A percentile compares a stretch with the other conserved stretches of the same genome.
These are phyloP conservation scores for Andricus curvator DNA, from an alignment of 2,888 invertebrate genomes.

Conservation along the genomic window DNA sequence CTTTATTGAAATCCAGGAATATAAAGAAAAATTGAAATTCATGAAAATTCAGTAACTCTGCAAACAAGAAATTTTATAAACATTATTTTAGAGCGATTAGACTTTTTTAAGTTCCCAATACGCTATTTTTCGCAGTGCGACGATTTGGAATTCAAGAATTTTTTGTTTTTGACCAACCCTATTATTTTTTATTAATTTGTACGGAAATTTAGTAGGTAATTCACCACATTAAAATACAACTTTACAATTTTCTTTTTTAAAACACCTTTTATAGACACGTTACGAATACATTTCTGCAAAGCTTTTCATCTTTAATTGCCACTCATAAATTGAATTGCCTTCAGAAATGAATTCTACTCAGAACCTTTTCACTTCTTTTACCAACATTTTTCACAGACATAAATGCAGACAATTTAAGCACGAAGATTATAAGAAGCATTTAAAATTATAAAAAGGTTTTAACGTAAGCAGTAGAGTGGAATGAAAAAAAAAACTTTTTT, in stretches of 20 bases:
- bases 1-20: too few relatives aligned
- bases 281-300: not conserved
- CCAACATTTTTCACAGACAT: slow-evolving; percentile 3
- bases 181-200: not conserved
- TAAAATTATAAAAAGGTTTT: slow-evolving; percentile 14
- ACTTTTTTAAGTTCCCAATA: too few relatives aligned
- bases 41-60: too few relatives aligned
- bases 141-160: too few relatives aligned
- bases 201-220: not conserved
- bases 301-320: not conserved
- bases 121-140: too few relatives aligned
- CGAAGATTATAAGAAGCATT: slow-evolving; percentile 78
- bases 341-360: not conserved
- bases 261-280: not conserved
- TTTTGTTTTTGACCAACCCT: too few relatives aligned
- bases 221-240: not conserved
- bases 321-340: slow-evolving; percentile 17
- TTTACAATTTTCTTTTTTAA: not conserved
- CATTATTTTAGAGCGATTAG: too few relatives aligned
- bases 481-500: too few relatives aligned
- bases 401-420: slow-evolving; percentile 21
- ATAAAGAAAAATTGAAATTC: too few relatives aligned
- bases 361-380: not conserved
- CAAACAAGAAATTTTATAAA: too few relatives aligned
- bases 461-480: not conserved